Conservation (phyloP, 2,797 vertebrate genomes). For the Heteromormyrus szaboi region DNA sequence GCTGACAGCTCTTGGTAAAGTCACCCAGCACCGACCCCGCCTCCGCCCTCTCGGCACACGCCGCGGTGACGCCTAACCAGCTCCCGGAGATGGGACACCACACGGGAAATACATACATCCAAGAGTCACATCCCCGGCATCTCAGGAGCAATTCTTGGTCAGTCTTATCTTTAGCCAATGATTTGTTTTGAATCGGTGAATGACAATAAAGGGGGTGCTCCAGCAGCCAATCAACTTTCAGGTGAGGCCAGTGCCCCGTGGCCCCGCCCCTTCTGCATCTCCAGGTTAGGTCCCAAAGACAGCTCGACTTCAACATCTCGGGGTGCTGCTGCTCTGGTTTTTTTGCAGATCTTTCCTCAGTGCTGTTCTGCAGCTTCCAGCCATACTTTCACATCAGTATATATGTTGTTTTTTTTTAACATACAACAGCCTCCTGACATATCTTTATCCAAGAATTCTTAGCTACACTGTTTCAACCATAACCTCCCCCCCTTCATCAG, state of each 20-base stretch:
- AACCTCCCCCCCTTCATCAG: background rate
- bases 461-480: background rate
- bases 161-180: background rate
- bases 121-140: background rate
- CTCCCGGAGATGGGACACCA: background rate
- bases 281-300: background rate
- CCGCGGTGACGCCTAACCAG: background rate
- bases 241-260: background rate
- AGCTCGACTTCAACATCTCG: background rate
- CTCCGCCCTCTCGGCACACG: background rate
- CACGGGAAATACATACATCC: background rate
- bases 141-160: background rate
- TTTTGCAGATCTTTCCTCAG: background rate
- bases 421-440: background rate
- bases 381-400: background rate
- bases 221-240: background rate
- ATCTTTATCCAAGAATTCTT: background rate
- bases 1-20: background rate
- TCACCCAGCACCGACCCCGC: background rate
- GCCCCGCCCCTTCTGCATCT: background rate
- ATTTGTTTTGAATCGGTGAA: background rate
- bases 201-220: background rate
- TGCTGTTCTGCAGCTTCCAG: background rate
- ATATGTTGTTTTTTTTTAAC: background rate
- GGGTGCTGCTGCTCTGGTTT: background rate